Percentiles rank a stretch among this genome's conserved stretches.
Evolutionary conservation across 2,797 vertebrate genomes (phyloP).

Genomic region (Sebastes wilsoni): DNA sequence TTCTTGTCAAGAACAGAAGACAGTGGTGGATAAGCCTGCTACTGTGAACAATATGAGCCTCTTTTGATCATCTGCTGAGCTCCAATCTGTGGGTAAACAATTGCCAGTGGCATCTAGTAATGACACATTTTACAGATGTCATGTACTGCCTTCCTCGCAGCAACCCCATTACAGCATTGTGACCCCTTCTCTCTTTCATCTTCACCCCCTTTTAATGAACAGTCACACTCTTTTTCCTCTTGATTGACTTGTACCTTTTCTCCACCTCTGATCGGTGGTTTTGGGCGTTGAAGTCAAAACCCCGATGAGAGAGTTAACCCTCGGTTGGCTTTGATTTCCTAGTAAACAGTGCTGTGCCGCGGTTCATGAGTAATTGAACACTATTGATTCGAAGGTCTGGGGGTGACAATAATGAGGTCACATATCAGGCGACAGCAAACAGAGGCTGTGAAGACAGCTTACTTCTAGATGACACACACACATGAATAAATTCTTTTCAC

Average conservation of each 20-base stretch:
- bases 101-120: constrained; percentile 60
- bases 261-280: constrained; percentile 21
- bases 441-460: constrained; percentile 59
- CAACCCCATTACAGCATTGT: constrained; percentile 66
- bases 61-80: constrained; percentile 72
- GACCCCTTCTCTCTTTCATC: constrained; percentile 73
- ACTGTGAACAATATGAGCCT: constrained; percentile 31
- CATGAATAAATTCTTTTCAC: constrained; percentile 45
- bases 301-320: constrained; percentile 63
- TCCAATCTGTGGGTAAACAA: constrained; percentile 75
- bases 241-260: constrained; percentile 62
- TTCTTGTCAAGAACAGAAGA: constrained; percentile 39
- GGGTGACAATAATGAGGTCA: constrained; percentile 79
- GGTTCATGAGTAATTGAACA: constrained; percentile 81
- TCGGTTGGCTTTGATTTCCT: constrained; percentile 52
- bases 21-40: constrained; percentile 22
- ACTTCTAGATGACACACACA: constrained; percentile 22
- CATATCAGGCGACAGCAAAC: constrained; percentile 77
- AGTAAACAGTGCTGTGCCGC: constrained; percentile 54
- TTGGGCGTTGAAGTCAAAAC: constrained; percentile 37
- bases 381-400: constrained; percentile 77
- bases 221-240: constrained; percentile 46
- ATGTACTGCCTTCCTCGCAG: constrained; percentile 40
- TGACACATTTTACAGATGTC: constrained; percentile 77
- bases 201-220: constrained; percentile 74